phyloP scores from a whole-genome alignment of 2,797 vertebrate genomes.

The Enteromius viviparus region DNA sequence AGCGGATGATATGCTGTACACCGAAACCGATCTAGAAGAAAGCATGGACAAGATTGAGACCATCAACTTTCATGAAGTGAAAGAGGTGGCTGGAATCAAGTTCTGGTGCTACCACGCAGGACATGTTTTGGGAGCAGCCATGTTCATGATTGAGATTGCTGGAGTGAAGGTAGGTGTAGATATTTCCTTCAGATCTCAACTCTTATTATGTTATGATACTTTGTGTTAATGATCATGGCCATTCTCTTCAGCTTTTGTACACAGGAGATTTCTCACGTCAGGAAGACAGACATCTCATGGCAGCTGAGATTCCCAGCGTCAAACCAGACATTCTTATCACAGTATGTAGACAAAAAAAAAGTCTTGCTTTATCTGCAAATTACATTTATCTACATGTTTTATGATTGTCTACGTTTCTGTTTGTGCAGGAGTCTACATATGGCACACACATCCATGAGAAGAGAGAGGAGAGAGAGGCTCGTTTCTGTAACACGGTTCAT shows the following conservation, averaged over 20 bases:
- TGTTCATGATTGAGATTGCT: slow-evolving; percentile 98
- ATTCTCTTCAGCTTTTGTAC: slow-evolving; percentile 82
- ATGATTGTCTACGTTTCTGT: background rate
- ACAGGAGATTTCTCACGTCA: slow-evolving; percentile 97
- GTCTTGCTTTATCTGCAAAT: no score
- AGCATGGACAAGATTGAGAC: slow-evolving; percentile 99
- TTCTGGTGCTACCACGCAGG: slow-evolving; percentile 98
- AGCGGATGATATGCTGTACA: slow-evolving; percentile 96
- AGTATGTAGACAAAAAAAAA: slow-evolving; percentile 60
- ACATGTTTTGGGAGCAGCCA: slow-evolving; percentile 93
- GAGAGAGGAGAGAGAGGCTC: slow-evolving; percentile 90
- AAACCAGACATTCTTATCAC: slow-evolving; percentile 95
- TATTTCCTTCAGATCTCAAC: background rate
- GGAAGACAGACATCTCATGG: slow-evolving; percentile 95
- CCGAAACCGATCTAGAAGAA: slow-evolving; percentile 94
- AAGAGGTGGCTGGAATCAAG: slow-evolving; percentile 96
- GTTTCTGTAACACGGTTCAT: slow-evolving; percentile 95
- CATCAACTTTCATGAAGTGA: slow-evolving; percentile 98
- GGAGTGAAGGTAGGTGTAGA: slow-evolving; percentile 87
- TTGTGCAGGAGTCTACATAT: slow-evolving; percentile 88
- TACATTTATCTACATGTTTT: no score
- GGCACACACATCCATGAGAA: slow-evolving; percentile 97
- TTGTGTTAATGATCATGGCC: background rate
- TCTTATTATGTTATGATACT: no score
- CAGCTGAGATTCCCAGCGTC: slow-evolving; percentile 95